Base-by-base conservation (phyloP, 1,140 invertebrate species). In the Caenorhabditis inopinata region DNA sequence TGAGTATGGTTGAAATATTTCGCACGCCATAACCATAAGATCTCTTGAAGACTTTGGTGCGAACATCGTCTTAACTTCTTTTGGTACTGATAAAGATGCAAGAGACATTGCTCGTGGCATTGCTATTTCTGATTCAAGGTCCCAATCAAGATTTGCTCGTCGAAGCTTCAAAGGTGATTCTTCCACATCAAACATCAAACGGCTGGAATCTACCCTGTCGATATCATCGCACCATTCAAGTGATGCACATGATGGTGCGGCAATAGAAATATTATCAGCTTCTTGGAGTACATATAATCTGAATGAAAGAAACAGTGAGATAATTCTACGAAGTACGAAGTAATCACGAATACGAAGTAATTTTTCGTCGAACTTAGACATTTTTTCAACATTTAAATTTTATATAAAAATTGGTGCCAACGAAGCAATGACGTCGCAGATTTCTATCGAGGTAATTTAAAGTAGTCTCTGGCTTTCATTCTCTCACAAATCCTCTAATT, bases 191-290 rank as follows among this genome's bases (percentile, higher is more conserved):
- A 75, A 75, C 9, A 42, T 45, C 12, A 75, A 6, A 32, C 45
- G 47, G 38, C 47, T 48, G 4, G 23, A 0, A 14, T 2, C 74
- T 5, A 27, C 32, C 23, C 53, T 14, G 29, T 68, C 29, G 12
- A 42, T 42, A 73, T 79, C 78, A 47, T 79, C 78, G 45, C 47
- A 74, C 78, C 78, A 79, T 58, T 79, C 78, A 18, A 79, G 45
- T 21, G 58, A 68, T 7, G 58, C 58, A 38, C 58, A 68, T 0
- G 58, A 68, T 21, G 58, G 32, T 2, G 58, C 58, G 4, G 21
- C 58, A 21, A 68, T 68, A 11, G 58, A 68, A 29, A 68, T 68
- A 6, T 29, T 68, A 16, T 58, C 47, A 27, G 18, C 14, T 51
- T 79, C 78, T 16, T 38, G 46, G 12, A 75, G 46, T 0, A 45